Conservation (phyloP, 2,113 vertebrate species). For the Ondatra zibethicus region DNA sequence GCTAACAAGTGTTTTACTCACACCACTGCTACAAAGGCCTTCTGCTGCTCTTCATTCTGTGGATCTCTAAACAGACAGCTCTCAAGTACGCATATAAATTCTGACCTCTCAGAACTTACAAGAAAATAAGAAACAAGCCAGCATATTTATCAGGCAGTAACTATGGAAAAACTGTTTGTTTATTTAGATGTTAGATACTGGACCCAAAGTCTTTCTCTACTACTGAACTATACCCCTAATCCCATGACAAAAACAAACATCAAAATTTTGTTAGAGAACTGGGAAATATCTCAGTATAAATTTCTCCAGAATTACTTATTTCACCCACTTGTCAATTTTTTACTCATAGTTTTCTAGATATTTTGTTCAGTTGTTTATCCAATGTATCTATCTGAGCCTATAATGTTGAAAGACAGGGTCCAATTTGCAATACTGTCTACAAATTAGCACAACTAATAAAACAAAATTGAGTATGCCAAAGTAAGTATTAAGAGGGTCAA, state of each 20-base stretch:
- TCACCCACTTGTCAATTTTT: constrained; percentile 12
- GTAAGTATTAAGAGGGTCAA: constrained; percentile 2
- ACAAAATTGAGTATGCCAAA: constrained; percentile 42
- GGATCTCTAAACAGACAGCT: neutral
- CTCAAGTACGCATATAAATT: neutral
- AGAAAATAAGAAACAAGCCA: constrained; percentile 53
- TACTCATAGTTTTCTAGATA: neutral
- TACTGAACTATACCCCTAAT: neutral
- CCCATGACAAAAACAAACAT: neutral
- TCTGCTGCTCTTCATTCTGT: neutral
- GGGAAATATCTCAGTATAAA: constrained; percentile 44
- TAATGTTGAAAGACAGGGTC: neutral
- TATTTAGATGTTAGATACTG: neutral
- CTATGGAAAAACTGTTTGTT: neutral
- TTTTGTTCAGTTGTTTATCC: constrained; percentile 5
- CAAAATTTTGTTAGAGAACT: neutral
- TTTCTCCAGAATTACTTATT: constrained; percentile 29
- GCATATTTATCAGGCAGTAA: constrained; percentile 22
- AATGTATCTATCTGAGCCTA: neutral
- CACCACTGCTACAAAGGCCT: neutral
- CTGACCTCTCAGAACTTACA: constrained; percentile 14
- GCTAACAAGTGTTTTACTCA: neutral
- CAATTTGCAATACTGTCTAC: neutral
- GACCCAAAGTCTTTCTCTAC: neutral
- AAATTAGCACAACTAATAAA: neutral